Evolutionary conservation across 2,888 invertebrate species (phyloP).

Genomic region (Periphyllus acericola): DNA sequence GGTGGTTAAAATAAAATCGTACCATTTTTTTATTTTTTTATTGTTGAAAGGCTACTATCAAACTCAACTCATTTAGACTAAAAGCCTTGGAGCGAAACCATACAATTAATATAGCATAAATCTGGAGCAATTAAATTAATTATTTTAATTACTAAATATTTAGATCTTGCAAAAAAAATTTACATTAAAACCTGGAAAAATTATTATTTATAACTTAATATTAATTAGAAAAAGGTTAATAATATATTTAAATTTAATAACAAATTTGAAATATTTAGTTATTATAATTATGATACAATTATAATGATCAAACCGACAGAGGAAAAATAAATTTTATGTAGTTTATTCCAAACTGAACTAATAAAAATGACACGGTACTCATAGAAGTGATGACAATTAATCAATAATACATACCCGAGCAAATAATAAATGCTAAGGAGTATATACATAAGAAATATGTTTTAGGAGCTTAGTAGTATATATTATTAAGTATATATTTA

Average conservation of each 20-base stretch:
- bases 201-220: neutral
- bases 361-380: too few species aligned
- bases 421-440: too few species aligned
- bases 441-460: too few species aligned
- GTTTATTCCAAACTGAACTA: too few species aligned
- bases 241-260: neutral
- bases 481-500: too few species aligned
- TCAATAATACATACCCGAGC: too few species aligned
- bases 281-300: too few species aligned
- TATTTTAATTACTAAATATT: neutral
- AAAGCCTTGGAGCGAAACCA: slow-evolving; percentile 53
- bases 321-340: too few species aligned
- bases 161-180: neutral
- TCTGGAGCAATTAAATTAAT: slow-evolving; percentile 12
- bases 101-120: slow-evolving; percentile 51
- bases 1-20: neutral
- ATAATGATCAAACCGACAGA: too few species aligned
- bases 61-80: slow-evolving; percentile 54
- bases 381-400: too few species aligned
- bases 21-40: neutral
- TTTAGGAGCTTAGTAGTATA: too few species aligned
- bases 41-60: slow-evolving; percentile 61
- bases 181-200: neutral
- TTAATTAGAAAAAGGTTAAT: neutral
- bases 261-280: too few species aligned